Evolutionary conservation across 2,113 vertebrate genomes (phyloP), one percentile per base, ranked within the genome.

Genomic region (Thymallus thymallus): DNA sequence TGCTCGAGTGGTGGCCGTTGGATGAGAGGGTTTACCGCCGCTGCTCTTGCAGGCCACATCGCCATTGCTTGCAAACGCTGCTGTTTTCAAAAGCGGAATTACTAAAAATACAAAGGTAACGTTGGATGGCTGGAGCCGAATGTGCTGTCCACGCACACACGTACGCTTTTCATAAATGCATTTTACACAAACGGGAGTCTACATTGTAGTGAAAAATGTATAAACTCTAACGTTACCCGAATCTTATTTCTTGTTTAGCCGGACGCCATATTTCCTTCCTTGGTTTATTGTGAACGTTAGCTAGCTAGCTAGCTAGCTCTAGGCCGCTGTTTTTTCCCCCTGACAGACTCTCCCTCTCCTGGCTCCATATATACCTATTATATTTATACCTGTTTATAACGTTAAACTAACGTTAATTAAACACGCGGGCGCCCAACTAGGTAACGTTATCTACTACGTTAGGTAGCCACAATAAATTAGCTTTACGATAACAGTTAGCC

Each of bases 261-360:
- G 85, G 91, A 90, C 91, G 92, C 93, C 93, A 94, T 94, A 71
- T 93, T 93, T 89, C 85, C 35, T 41, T 41, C 35, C 79, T 58
- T 63, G 62, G 58, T 61, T 30, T 79, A 69, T 76, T 71, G 63
- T 83, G 87, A 86, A 90, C 88, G 72, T 83, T 81, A 71, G 77
- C 58, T 32, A 41, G 29, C 29, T 18, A 66, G 64, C 20, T n/a
- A n/a, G n/a, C n/a, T 67, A 67, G 20, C 20, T 16, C 18, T 67
- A 9, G 35, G 10, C 35, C n/a, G n/a, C n/a, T n/a, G n/a, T n/a
- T n/a, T n/a, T n/a, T n/a, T n/a, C n/a, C n/a, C n/a, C n/a, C n/a
- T n/a, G n/a, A n/a, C n/a, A n/a, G n/a, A n/a, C n/a, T n/a, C n/a
- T n/a, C n/a, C n/a, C n/a, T n/a, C 18, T n/a, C 32, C 32, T 20